These are phyloP conservation scores for Bombus difficillimus DNA, from an alignment of 1,140 invertebrate species.

Conservation along the genomic window DNA sequence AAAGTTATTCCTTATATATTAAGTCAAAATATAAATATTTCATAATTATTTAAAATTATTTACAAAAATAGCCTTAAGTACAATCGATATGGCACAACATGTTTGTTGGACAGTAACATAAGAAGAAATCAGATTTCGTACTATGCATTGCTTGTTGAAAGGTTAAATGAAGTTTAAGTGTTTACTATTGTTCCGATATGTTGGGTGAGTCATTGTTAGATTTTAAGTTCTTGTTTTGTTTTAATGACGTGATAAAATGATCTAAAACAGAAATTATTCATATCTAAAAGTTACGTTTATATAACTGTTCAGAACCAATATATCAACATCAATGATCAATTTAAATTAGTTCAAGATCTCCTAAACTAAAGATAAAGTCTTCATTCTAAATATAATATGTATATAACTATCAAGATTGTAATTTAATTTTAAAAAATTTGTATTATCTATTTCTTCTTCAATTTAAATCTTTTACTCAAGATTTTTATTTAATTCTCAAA, in stretches of 20 bases:
- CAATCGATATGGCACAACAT: not conserved
- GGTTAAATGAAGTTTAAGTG: not conserved
- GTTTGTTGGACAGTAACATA: not conserved
- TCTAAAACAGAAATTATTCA: not conserved
- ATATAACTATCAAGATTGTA: not conserved
- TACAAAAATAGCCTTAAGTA: not conserved
- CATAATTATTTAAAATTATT: no score
- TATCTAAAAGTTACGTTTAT: not conserved
- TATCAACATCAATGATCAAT: not conserved
- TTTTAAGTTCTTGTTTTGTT: not conserved
- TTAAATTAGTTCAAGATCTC: not conserved
- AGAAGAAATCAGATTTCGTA: not conserved
- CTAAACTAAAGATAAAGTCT: not conserved
- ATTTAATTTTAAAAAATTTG: not conserved
- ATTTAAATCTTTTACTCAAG: not conserved
- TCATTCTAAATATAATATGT: not conserved
- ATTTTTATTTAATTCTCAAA: not conserved
- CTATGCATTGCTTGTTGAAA: not conserved
- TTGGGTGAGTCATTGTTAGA: not conserved
- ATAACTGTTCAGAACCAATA: not conserved
- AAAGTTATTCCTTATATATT: not conserved
- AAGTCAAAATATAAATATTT: not conserved
- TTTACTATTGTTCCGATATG: not conserved
- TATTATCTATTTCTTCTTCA: not conserved
- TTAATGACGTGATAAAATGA: not conserved